phyloP scores from a whole-genome alignment of 2,113 vertebrate genomes.

The Centropus bengalensis region DNA sequence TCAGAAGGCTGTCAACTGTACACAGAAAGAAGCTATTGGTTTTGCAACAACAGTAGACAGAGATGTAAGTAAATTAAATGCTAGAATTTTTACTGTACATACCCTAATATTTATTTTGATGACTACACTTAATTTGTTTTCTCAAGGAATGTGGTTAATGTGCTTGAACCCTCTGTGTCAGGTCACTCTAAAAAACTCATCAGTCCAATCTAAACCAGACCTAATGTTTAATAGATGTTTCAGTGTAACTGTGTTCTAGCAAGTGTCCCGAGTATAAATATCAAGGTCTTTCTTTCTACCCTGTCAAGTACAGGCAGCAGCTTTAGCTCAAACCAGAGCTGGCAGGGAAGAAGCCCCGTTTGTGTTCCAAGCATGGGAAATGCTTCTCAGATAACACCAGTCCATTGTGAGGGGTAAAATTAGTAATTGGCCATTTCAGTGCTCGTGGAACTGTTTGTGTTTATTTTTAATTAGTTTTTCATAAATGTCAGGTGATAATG shows the following conservation, averaged over 20 bases:
- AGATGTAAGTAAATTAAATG: constrained; percentile 85
- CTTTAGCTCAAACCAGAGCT: neutral
- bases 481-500: neutral
- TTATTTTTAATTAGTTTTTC: neutral
- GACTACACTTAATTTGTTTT: neutral
- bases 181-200: neutral
- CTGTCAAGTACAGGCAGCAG: neutral
- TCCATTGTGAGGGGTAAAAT: neutral
- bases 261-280: neutral
- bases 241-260: neutral
- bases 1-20: constrained; percentile 97
- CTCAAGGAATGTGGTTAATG: neutral
- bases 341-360: neutral
- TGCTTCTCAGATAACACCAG: neutral
- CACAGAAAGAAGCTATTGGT: constrained; percentile 94
- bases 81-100: neutral
- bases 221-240: neutral
- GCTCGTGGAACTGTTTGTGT: neutral
- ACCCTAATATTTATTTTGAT: neutral
- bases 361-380: neutral
- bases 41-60: constrained; percentile 97
- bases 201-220: neutral
- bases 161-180: neutral
- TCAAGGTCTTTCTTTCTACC: neutral
- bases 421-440: neutral